Evolutionary conservation across 2,797 vertebrate genomes (phyloP).

Genomic region (Pseudochirops corinnae): DNA sequence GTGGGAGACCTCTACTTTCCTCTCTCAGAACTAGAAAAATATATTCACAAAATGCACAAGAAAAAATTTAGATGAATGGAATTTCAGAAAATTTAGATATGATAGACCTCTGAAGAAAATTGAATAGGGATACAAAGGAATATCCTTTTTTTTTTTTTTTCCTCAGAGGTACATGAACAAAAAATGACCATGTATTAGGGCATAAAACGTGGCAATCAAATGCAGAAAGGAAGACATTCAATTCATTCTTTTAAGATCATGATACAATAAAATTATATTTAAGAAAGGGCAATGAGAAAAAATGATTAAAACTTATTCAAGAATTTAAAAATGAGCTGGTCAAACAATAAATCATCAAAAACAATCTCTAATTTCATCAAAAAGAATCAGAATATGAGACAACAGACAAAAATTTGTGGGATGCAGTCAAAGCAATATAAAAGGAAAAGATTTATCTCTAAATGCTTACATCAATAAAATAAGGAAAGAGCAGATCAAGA

Average conservation of each 20-base stretch:
- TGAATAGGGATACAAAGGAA: not conserved
- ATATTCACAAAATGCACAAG: not conserved
- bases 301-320: not conserved
- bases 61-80: not conserved
- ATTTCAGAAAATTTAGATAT: not conserved
- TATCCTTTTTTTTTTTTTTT: not conserved
- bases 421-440: not conserved
- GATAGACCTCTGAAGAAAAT: not conserved
- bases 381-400: not conserved
- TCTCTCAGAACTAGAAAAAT: not conserved
- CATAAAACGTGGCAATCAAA: not conserved
- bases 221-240: not conserved
- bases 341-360: not conserved
- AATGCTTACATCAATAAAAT: not conserved
- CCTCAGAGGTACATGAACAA: not conserved
- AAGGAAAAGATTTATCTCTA: no score
- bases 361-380: not conserved
- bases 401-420: not conserved
- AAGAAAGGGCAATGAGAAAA: not conserved
- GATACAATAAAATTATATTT: not conserved
- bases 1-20: not conserved
- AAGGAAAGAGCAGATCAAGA: not conserved
- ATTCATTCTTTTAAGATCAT: not conserved
- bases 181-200: not conserved
- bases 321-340: not conserved